phyloP scores from a whole-genome alignment of 2,888 invertebrate genomes.

The Chalcis sispes region DNA sequence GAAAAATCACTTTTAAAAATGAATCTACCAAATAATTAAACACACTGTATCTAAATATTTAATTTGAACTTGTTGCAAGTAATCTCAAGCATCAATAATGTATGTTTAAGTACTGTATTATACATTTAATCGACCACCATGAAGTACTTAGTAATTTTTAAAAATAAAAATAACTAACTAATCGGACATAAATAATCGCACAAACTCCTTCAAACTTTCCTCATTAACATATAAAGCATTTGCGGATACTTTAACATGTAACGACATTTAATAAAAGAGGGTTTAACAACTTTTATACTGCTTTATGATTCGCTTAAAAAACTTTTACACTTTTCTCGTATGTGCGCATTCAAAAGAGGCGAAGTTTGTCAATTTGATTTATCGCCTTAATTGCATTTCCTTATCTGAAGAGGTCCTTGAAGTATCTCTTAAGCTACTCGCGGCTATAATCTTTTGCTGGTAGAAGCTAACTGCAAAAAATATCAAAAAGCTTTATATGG shows the following conservation, averaged over 20 bases:
- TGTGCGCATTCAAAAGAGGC: not conserved
- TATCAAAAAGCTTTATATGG: no score
- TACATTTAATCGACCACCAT: no score
- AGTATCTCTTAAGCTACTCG: constrained; percentile 11
- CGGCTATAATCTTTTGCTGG: no score
- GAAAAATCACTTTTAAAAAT: no score
- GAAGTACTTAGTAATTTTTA: no score
- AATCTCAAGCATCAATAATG: no score
- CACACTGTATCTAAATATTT: no score
- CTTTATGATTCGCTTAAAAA: constrained; percentile 32
- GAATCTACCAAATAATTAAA: no score
- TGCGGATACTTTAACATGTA: constrained; percentile 4
- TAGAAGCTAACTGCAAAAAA: no score
- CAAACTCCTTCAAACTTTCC: constrained; percentile 30
- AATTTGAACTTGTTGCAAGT: no score
- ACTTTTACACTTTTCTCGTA: constrained; percentile 30
- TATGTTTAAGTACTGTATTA: no score
- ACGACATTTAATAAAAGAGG: constrained; percentile 36
- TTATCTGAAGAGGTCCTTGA: constrained; percentile 17
- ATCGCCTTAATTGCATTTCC: constrained; percentile 26
- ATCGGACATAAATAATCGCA: constrained; percentile 2
- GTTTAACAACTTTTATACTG: constrained; percentile 30
- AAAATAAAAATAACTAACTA: not conserved
- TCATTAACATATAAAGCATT: constrained; percentile 25
- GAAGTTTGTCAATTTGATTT: constrained; percentile 38